Conservation (phyloP, 2,888 invertebrate genomes). For the Emmelina monodactyla region DNA sequence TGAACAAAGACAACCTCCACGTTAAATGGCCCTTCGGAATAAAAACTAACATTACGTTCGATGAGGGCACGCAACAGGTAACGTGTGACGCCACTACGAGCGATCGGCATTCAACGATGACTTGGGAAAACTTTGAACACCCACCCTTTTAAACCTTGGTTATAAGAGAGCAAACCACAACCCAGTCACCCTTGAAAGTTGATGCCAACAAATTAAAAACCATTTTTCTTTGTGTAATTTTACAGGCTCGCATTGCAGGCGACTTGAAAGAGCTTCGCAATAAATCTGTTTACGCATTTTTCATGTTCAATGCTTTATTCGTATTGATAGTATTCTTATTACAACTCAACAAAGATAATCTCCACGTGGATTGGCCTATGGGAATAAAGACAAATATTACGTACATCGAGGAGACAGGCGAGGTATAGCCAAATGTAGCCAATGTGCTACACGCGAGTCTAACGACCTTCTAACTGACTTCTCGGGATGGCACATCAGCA, state of each 20-base stretch:
- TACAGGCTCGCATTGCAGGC: constrained; percentile 86
- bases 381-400: constrained; percentile 95
- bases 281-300: constrained; percentile 97
- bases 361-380: constrained; percentile 97
- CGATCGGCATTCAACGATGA: constrained; percentile 60
- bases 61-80: constrained; percentile 92
- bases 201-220: constrained; percentile 32
- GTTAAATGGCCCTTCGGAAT: constrained; percentile 96
- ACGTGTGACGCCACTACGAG: constrained; percentile 60
- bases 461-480: constrained; percentile 65
- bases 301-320: constrained; percentile 99
- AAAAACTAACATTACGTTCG: constrained; percentile 91
- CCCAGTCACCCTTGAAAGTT: constrained; percentile 67
- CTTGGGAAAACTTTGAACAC: constrained; percentile 27
- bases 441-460: constrained; percentile 58
- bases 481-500: constrained; percentile 62
- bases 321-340: constrained; percentile 98
- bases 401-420: constrained; percentile 90
- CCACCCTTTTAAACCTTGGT: constrained; percentile 15
- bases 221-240: constrained; percentile 42
- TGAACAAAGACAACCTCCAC: constrained; percentile 96
- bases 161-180: constrained; percentile 21
- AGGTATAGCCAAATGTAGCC: constrained; percentile 73
- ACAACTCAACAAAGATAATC: constrained; percentile 98
- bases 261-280: constrained; percentile 95